Conservation (phyloP, 2,113 vertebrate genomes). For the Elgaria multicarinata region DNA sequence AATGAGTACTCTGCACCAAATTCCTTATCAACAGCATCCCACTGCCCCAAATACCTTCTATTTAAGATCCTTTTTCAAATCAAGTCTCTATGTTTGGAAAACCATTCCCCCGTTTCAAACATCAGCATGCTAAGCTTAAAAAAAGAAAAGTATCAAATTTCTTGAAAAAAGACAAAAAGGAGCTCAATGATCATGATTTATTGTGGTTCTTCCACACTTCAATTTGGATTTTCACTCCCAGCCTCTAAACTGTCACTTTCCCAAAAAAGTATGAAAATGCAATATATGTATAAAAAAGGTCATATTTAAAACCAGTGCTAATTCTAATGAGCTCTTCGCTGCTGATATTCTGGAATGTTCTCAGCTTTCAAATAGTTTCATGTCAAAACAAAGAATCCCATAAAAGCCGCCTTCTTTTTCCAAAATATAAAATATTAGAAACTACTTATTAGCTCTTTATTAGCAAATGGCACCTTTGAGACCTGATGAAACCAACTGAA, state of each 20-base stretch:
- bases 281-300: slow-evolving; percentile 41
- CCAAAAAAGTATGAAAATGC: slow-evolving; percentile 15
- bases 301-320: slow-evolving; percentile 11
- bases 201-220: slow-evolving; percentile 4
- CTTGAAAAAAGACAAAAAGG: not conserved
- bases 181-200: slow-evolving; percentile 23
- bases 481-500: not conserved
- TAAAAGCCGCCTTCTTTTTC: not conserved
- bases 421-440: slow-evolving; percentile 28
- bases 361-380: slow-evolving; percentile 13
- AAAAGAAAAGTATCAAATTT: not conserved
- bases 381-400: not conserved
- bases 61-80: not conserved
- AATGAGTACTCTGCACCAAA: not conserved
- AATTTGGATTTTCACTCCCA: slow-evolving; percentile 30
- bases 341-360: slow-evolving; percentile 19
- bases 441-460: not conserved
- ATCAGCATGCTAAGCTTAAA: not conserved
- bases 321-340: slow-evolving; percentile 41
- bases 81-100: too few relatives aligned
- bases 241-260: not conserved
- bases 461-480: slow-evolving; percentile 25
- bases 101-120: not conserved
- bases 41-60: not conserved
- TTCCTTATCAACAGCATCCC: not conserved